Base-by-base conservation (phyloP, 2,113 vertebrate species). In the Elaphurus davidianus region DNA sequence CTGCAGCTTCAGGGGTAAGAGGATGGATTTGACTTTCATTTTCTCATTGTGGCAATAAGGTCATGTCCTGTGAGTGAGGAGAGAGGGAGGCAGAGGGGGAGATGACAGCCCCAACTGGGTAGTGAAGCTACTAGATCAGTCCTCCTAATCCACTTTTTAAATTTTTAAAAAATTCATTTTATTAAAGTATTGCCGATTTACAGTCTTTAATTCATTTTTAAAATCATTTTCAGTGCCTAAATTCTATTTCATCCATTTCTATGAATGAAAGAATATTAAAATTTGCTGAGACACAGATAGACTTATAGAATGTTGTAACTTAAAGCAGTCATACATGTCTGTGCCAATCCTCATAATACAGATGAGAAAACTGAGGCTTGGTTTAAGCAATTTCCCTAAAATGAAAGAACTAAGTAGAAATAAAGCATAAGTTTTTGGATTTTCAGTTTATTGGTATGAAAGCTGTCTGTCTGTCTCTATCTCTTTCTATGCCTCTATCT, bases 351-450 rank as follows among this genome's bases (percentile, higher is more conserved):
- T 95, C n/a, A 54, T 33, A 54, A 57, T 36, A 78, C 2, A 87
- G 11, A 91, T 79, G 15, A 45, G 43, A 97, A 96, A 83, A 83
- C 12, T 81, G 19, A 96, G 36, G n/a, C 5, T n/a, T 19, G 67
- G 3, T 50, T 95, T 78, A 94, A 94, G 28, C 87, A 55, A 81
- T 87, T 90, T 95, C 90, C 7, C 55, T 91, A 45, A 79, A 94
- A 76, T 36, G 30, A 92, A 94, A 84, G 21, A 97, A 43, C 19
- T 64, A 55, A 16, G 23, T 67, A 96, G 78, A 96, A 95, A 71
- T 89, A 84, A 93, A 94, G 55, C 0, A 5, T 16, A 95, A 84
- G 7, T 30, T 87, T 91, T 82, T 15, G 79, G 15, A 82, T 96
- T 91, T 45, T 91, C 47, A n/a, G 50, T 40, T 1, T 87, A 47